These are phyloP conservation scores for Drosophila leonis DNA, from an alignment of 2,888 invertebrate genomes.

Conservation along the genomic window DNA sequence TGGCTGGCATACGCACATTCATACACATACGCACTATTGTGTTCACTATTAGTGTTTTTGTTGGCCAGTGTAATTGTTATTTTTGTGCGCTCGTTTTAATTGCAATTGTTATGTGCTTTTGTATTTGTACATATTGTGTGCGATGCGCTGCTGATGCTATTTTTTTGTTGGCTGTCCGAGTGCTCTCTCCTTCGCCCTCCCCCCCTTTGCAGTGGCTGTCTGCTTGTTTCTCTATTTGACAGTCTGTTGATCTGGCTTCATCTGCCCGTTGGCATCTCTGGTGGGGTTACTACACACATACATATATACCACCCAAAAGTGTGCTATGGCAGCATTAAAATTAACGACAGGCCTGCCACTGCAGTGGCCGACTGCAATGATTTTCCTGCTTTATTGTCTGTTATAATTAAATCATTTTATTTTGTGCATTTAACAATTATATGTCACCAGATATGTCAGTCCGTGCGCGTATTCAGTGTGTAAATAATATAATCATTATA, in stretches of 20 bases:
- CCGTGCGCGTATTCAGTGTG: slow-evolving; percentile 15
- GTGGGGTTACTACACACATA: slow-evolving; percentile 41
- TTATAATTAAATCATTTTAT: slow-evolving; percentile 81
- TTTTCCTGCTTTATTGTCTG: slow-evolving; percentile 75
- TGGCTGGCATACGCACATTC: background rate
- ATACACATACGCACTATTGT: slow-evolving; percentile 9
- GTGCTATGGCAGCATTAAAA: slow-evolving; percentile 52
- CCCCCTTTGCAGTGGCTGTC: background rate
- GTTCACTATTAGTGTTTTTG: slow-evolving; percentile 44
- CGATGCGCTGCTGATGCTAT: slow-evolving; percentile 31
- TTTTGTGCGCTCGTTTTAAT: slow-evolving; percentile 67
- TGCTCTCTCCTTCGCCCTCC: background rate
- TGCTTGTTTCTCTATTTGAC: slow-evolving; percentile 20
- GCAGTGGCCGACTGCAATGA: slow-evolving; percentile 62
- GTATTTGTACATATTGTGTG: slow-evolving; percentile 38
- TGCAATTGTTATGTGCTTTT: slow-evolving; percentile 69
- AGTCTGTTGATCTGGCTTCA: slow-evolving; percentile 31
- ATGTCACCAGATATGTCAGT: slow-evolving; percentile 49
- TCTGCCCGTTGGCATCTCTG: slow-evolving; percentile 41
- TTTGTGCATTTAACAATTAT: slow-evolving; percentile 74
- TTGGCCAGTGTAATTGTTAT: slow-evolving; percentile 54
- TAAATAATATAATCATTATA: slow-evolving; percentile 53
- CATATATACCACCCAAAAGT: slow-evolving; percentile 35
- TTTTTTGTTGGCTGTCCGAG: slow-evolving; percentile 19
- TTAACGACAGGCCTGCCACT: slow-evolving; percentile 47